Evolutionary conservation across 2,113 vertebrate species (phyloP).

Genomic region (Ivindomyrus marchei): DNA sequence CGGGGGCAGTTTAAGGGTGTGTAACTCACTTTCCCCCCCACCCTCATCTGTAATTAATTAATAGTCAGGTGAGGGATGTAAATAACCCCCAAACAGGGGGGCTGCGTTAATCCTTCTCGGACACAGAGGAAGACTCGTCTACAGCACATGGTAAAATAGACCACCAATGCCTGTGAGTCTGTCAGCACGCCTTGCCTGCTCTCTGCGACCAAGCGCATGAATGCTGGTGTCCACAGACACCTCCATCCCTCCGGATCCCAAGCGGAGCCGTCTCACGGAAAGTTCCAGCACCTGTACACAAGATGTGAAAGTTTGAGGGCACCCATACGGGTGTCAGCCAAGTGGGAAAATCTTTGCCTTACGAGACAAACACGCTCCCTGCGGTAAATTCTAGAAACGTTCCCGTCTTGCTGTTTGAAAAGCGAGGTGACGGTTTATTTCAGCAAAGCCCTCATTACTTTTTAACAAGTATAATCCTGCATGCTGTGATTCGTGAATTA

Average conservation of each 20-base stretch:
- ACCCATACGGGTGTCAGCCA: neutral
- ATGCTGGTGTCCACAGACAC: neutral
- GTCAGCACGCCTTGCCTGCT: neutral
- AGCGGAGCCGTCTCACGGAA: neutral
- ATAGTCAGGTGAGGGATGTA: conserved; percentile 51
- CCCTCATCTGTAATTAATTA: conserved; percentile 59
- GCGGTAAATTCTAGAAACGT: conserved; percentile 7
- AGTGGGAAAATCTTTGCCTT: neutral
- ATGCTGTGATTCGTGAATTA: conserved; percentile 58
- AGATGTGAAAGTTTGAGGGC: neutral
- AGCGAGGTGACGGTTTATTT: conserved; percentile 56
- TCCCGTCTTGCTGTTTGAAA: conserved; percentile 41
- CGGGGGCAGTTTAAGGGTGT: neutral
- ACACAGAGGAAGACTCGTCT: neutral
- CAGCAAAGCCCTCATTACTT: conserved; percentile 57
- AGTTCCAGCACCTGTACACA: neutral
- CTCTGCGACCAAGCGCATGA: neutral
- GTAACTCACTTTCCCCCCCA: neutral
- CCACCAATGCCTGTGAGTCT: neutral
- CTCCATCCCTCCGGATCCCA: neutral
- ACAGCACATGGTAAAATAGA: conserved; percentile 17
- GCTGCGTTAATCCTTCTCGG: conserved; percentile 6
- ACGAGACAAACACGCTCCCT: conserved; percentile 7
- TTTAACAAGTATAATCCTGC: conserved; percentile 59
- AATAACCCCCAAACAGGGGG: conserved; percentile 27